phyloP scores from a whole-genome alignment of 2,113 vertebrate species.

The human (Homo sapiens) region GRCh38 chr5:33964501-33965000 shows the following conservation, averaged over 20 bases:
- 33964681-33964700: background rate
- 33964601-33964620: constrained; percentile 5
- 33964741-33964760: background rate
- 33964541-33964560: background rate
- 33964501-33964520: background rate
- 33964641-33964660: background rate
- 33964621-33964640: background rate
- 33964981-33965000: background rate
- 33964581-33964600: background rate
- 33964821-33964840: background rate
- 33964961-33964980: too few species aligned
- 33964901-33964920: background rate
- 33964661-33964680: background rate
- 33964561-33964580: background rate
- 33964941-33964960: accelerated
- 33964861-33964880: background rate
- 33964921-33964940: background rate
- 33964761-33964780: background rate
- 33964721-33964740: background rate
- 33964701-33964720: background rate
- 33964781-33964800: background rate
- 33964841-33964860: background rate
- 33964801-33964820: background rate
- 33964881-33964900: background rate
- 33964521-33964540: background rate